These are phyloP conservation scores for Leptinotarsa texana DNA, from an alignment of 1,140 invertebrate genomes.

Conservation along the genomic window DNA sequence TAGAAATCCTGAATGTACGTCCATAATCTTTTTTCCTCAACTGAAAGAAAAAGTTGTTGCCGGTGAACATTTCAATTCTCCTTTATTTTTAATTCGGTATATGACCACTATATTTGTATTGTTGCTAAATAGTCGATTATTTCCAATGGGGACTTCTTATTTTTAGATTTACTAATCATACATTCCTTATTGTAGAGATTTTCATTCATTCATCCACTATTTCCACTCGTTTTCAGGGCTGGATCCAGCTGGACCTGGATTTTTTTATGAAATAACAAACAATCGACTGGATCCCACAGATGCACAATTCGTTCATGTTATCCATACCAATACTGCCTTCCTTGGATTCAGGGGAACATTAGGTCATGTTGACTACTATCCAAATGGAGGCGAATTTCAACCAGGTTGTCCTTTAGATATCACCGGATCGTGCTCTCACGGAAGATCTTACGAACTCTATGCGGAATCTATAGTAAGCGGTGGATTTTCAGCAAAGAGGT, in stretches of 20 bases:
- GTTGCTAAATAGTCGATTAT: too few species aligned
- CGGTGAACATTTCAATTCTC: too few species aligned
- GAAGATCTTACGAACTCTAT: slow-evolving; percentile 60
- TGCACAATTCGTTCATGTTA: slow-evolving; percentile 65
- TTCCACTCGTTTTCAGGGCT: slow-evolving; percentile 43
- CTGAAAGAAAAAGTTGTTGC: too few species aligned
- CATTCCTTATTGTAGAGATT: neutral
- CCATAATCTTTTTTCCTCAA: too few species aligned
- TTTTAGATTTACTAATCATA: too few species aligned
- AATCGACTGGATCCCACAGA: slow-evolving; percentile 66
- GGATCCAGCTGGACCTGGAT: slow-evolving; percentile 64
- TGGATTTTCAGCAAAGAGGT: slow-evolving; percentile 58
- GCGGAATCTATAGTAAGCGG: slow-evolving; percentile 25
- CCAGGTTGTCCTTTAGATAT: slow-evolving; percentile 66
- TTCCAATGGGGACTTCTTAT: too few species aligned
- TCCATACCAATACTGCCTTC: slow-evolving; percentile 66
- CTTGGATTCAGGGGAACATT: slow-evolving; percentile 65
- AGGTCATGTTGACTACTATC: slow-evolving; percentile 74
- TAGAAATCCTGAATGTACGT: too few species aligned
- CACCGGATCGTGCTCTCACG: slow-evolving; percentile 57
- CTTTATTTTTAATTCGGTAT: too few species aligned
- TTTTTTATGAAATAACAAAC: slow-evolving; percentile 55
- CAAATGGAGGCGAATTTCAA: slow-evolving; percentile 69
- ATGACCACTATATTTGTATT: too few species aligned
- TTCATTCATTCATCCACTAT: neutral